A percentile compares a stretch with the other conserved stretches of the same genome.
phyloP scores from a whole-genome alignment of 2,797 vertebrate species.

The Selene dorsalis region DNA sequence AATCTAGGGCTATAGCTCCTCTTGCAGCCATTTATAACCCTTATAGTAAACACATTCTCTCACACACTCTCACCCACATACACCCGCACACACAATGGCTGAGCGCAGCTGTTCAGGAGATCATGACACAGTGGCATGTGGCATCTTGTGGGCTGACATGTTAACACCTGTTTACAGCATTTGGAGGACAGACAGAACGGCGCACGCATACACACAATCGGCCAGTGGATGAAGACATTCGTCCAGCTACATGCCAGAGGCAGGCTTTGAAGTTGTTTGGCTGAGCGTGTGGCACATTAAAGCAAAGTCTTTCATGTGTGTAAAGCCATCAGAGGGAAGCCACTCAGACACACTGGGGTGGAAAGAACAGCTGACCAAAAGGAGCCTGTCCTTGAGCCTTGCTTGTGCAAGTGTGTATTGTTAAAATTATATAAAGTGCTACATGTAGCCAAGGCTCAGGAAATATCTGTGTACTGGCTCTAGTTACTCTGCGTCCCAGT shows the following conservation, averaged over 20 bases:
- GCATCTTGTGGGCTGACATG: constrained; percentile 76
- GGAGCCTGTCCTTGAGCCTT: constrained; percentile 44
- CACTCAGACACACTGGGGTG: constrained; percentile 42
- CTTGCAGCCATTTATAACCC: constrained; percentile 61
- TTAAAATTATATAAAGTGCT: constrained; percentile 26
- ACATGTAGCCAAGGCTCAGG: constrained; percentile 8
- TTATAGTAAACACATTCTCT: constrained; percentile 45
- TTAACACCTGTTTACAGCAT: constrained; percentile 83
- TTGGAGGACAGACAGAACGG: constrained; percentile 59
- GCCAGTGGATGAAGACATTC: constrained; percentile 61
- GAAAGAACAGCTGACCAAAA: constrained; percentile 59
- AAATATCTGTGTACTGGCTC: constrained; percentile 17
- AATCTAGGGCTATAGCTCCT: constrained; percentile 50
- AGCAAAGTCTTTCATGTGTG: constrained; percentile 65
- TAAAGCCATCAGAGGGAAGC: constrained; percentile 59
- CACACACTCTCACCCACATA: constrained; percentile 28
- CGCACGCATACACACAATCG: constrained; percentile 27
- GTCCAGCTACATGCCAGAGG: constrained; percentile 39
- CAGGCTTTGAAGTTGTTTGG: constrained; percentile 62
- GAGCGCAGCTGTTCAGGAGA: constrained; percentile 77
- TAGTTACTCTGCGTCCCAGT: constrained; percentile 48
- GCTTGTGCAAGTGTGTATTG: constrained; percentile 16
- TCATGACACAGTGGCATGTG: constrained; percentile 80
- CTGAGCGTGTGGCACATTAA: constrained; percentile 52
- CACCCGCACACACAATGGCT: constrained; percentile 54